Evolutionary conservation across 2,797 vertebrate genomes (phyloP).

Genomic region (Carapus acus): DNA sequence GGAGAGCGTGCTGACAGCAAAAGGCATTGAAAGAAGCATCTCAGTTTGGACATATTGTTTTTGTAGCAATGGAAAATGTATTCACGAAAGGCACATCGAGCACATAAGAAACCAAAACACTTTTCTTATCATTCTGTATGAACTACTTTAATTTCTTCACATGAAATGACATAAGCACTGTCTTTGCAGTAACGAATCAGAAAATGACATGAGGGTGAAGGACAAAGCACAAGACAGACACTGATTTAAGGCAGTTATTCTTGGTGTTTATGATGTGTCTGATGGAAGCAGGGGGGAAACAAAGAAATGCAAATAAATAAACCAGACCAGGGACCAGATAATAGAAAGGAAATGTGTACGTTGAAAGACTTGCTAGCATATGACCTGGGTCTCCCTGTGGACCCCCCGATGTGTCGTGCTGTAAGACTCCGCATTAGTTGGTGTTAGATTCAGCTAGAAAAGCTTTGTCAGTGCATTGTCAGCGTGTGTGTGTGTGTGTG

Average conservation of each 20-base stretch:
- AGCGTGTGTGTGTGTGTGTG: constrained; percentile 14
- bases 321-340: constrained; percentile 40
- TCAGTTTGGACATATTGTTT: constrained; percentile 3
- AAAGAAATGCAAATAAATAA: constrained; percentile 70
- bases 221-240: constrained; percentile 44
- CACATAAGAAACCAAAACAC: constrained; percentile 19
- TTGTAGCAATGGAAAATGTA: background rate
- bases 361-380: constrained; percentile 49
- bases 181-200: constrained; percentile 32
- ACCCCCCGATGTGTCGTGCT: constrained; percentile 32
- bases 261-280: constrained; percentile 22
- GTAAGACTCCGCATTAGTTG: constrained; percentile 56
- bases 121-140: constrained; percentile 13
- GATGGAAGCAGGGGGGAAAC: constrained; percentile 32
- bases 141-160: constrained; percentile 53
- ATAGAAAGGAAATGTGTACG: constrained; percentile 50
- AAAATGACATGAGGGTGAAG: constrained; percentile 28
- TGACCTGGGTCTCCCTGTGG: constrained; percentile 25
- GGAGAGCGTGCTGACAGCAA: background rate
- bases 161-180: constrained; percentile 41
- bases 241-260: constrained; percentile 46
- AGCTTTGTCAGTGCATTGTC: constrained; percentile 63
- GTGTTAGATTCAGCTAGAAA: constrained; percentile 65
- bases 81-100: background rate
- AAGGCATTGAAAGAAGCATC: background rate